Evolutionary conservation across 2,797 vertebrate species (phyloP).

Genomic region (Malacoctenus gilli): DNA sequence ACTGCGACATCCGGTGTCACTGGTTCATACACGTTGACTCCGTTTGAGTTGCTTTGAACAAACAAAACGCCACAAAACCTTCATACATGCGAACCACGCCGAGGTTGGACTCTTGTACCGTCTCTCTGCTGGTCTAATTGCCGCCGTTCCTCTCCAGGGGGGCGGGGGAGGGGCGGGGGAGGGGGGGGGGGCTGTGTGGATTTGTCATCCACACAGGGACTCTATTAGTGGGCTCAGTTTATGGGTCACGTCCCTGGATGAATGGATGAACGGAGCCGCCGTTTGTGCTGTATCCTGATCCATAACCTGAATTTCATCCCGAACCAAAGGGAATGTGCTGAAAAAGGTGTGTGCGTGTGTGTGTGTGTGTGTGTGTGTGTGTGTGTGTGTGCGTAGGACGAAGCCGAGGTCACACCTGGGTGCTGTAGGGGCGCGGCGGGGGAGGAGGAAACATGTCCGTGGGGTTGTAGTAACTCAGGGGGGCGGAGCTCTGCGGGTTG

Average conservation of each 20-base stretch:
- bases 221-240: constrained; percentile 31
- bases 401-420: constrained; percentile 85
- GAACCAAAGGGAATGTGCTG: constrained; percentile 15
- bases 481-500: constrained; percentile 79
- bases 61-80: no score
- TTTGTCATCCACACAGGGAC: constrained; percentile 20
- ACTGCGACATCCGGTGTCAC: no score
- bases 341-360: constrained; percentile 4
- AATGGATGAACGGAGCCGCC: constrained; percentile 19
- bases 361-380: not conserved
- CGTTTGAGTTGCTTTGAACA: no score
- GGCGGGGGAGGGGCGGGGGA: not conserved
- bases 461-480: constrained; percentile 82
- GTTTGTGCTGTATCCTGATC: constrained; percentile 38
- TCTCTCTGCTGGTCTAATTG: constrained; percentile 18
- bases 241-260: constrained; percentile 29
- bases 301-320: constrained; percentile 28
- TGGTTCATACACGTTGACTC: no score
- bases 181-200: constrained; percentile 9
- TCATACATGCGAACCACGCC: not conserved
- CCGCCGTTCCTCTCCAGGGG: not conserved
- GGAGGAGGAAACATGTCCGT: constrained; percentile 83
- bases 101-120: constrained; percentile 2
- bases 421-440: constrained; percentile 89
- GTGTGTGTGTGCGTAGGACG: constrained; percentile 13